A percentile compares a stretch with the other conserved stretches of the same genome.
Conservation (phyloP, 2,888 invertebrate species). For the Diloba caeruleocephala region DNA sequence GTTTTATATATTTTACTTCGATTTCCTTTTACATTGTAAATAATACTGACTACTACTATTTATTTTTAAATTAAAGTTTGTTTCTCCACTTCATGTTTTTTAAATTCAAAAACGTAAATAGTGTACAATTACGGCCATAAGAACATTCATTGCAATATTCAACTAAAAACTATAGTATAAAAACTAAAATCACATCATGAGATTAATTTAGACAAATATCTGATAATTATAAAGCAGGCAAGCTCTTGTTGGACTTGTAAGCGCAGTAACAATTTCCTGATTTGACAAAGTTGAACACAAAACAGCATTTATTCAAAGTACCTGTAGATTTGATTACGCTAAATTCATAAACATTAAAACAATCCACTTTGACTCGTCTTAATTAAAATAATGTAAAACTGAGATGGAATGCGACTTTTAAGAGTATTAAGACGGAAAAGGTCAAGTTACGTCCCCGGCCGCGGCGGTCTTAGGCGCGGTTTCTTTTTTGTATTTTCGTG, state of each 20-base stretch:
- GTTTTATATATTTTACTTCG: no score
- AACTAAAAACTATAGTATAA: no score
- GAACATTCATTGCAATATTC: no score
- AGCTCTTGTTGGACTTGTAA: background rate
- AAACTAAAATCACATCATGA: no score
- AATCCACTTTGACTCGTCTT: conserved; percentile 23
- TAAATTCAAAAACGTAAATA: no score
- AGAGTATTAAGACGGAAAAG: conserved; percentile 46
- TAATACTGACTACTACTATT: no score
- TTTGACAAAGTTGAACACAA: conserved; percentile 11
- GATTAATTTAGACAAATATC: no score
- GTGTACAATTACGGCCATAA: no score
- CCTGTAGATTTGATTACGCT: conserved; percentile 16
- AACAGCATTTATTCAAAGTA: conserved; percentile 6
- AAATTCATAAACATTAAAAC: conserved; percentile 26
- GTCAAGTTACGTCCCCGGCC: conserved; percentile 42
- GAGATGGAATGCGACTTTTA: conserved; percentile 36
- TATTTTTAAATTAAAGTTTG: no score
- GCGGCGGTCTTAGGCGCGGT: conserved; percentile 24
- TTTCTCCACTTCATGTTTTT: no score
- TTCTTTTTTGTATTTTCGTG: conserved; percentile 42
- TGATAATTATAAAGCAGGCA: background rate
- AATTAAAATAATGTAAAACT: conserved; percentile 42
- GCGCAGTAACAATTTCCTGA: background rate
- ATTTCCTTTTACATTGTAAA: no score